Base-by-base conservation (phyloP, 2,113 vertebrate genomes). In the Nothoprocta perdicaria region DNA sequence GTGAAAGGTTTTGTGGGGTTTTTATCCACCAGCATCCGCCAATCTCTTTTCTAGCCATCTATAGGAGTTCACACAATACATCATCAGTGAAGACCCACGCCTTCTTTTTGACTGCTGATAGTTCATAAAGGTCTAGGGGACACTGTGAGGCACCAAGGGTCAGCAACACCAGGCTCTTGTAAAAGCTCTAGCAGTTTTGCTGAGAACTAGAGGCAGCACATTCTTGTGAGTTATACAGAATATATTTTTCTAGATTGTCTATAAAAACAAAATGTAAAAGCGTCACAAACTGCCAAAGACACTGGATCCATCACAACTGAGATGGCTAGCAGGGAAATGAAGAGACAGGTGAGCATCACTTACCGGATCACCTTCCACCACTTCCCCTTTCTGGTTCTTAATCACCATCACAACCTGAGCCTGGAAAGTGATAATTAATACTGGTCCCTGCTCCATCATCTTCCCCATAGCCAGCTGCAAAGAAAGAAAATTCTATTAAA, bases 401-500 rank as follows among this genome's bases (percentile, higher is more conserved):
- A 99, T 95, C 73, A 99, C 98, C 98, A 99, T 98, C 74, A 99
- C 99, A 5, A 99, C 79, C 96, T 99, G 99, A 66, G 99, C 99
- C 94, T 99, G 99, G 95, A 99, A 99, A 35, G 99, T 99, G 96
- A 99, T 98, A 55, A 99, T 99, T 67, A 99, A 94, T 31, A 99
- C 99, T 0, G 99, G 99, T 5, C 99, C 99, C 94, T 99, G 99
- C 71, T 99, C 99, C 99, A 99, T 99, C 98, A 99, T 99, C 97
- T 99, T 99, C 41, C 99, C 99, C 99, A 99, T 98, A 33, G 99
- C 98, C 94, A 99, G 91, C 99, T 99, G 97, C 33, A 80, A 80
- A 27, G 33, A 84, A 19, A 89, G 14, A 45, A 58, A 74, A 69
- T 31, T 5, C 58, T 35, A 10, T 72, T 22, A 89, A 22, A 41